phyloP scores from a whole-genome alignment of 2,888 invertebrate genomes.

The Neoscelio sp. region DNA sequence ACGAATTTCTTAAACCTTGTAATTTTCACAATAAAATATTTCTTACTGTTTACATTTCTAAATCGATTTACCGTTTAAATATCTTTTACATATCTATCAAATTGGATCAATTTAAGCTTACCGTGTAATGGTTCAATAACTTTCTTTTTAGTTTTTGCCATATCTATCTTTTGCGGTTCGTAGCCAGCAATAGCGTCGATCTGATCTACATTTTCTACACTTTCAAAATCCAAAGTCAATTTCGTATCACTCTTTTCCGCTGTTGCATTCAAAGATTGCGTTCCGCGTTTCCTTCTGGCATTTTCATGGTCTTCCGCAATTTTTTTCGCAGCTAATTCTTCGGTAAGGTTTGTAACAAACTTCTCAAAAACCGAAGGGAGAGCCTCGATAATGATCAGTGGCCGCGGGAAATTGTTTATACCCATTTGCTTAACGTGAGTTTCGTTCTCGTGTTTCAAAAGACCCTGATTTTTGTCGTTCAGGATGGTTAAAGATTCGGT shows the following conservation, averaged over 20 bases:
- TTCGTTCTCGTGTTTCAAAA: neutral
- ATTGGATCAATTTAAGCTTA: neutral
- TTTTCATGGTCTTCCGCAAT: neutral
- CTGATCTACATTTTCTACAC: slow-evolving; percentile 71
- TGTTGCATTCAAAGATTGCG: neutral
- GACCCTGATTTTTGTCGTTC: neutral
- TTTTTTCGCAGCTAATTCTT: slow-evolving; percentile 9
- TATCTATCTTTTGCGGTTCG: slow-evolving; percentile 75
- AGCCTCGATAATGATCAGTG: slow-evolving; percentile 31
- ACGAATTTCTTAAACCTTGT: too few species aligned
- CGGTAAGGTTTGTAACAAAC: slow-evolving; percentile 22
- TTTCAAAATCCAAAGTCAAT: slow-evolving; percentile 43
- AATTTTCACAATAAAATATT: too few species aligned
- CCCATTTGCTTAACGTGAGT: neutral
- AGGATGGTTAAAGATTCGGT: neutral
- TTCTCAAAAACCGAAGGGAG: slow-evolving; percentile 19
- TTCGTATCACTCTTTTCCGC: slow-evolving; percentile 1
- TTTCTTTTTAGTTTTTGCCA: slow-evolving; percentile 55
- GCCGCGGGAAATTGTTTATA: slow-evolving; percentile 15
- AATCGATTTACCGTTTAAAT: too few species aligned
- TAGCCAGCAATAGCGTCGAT: slow-evolving; percentile 73
- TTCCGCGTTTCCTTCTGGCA: slow-evolving; percentile 4
- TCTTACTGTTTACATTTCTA: too few species aligned
- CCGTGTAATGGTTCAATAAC: slow-evolving; percentile 25
- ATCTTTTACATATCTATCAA: too few species aligned